Conservation (phyloP, 2,888 invertebrate species). For the Mesopsocus fuscifrons region DNA sequence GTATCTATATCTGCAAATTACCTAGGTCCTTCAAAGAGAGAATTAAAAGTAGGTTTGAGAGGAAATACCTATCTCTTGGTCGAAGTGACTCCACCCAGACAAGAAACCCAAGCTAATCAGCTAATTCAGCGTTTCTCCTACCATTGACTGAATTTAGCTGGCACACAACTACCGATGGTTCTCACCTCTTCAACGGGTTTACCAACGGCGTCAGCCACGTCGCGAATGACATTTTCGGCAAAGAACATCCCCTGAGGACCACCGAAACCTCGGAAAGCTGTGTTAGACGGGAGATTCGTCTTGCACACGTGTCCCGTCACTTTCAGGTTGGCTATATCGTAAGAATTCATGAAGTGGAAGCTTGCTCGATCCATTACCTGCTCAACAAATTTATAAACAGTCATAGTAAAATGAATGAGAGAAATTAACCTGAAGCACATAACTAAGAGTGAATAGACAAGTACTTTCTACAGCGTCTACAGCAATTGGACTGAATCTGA, state of each 20-base stretch:
- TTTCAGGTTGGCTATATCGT: conserved; percentile 53
- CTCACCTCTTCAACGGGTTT: conserved; percentile 40
- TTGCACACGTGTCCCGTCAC: conserved; percentile 56
- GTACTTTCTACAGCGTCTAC: background rate
- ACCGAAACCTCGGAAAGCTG: conserved; percentile 85
- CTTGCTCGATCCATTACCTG: conserved; percentile 69
- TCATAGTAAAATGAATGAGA: background rate
- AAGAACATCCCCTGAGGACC: conserved; percentile 83
- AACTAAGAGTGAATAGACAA: background rate
- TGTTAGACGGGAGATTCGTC: conserved; percentile 82
- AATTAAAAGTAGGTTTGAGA: too few relatives aligned
- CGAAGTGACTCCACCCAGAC: too few relatives aligned
- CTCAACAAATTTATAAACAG: conserved; percentile 19
- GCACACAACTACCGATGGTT: too few relatives aligned
- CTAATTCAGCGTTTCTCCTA: too few relatives aligned
- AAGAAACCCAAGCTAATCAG: too few relatives aligned
- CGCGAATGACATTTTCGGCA: conserved; percentile 56
- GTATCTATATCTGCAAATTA: too few relatives aligned
- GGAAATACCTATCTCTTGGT: too few relatives aligned
- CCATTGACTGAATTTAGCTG: too few relatives aligned
- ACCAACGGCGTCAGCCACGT: conserved; percentile 49
- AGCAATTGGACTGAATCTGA: background rate
- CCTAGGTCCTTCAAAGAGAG: too few relatives aligned
- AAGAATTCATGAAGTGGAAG: conserved; percentile 68
- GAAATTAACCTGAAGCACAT: background rate